phyloP scores from a whole-genome alignment of 1,140 invertebrate species.

The roundworm (Caenorhabditis elegans) region WBcel235 BX284604.4:4578001-4578500 shows the following conservation, averaged over 20 bases:
- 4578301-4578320: slow-evolving; percentile 15
- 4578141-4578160: too few relatives aligned
- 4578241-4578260: not conserved
- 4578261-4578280: not conserved
- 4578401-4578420: slow-evolving; percentile 48
- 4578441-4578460: slow-evolving; percentile 50
- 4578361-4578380: not conserved
- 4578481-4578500: not conserved
- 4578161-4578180: not conserved
- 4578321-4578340: slow-evolving; percentile 5
- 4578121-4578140: too few relatives aligned
- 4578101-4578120: slow-evolving; percentile 28
- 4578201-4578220: not conserved
- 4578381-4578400: slow-evolving; percentile 40
- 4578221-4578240: not conserved
- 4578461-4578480: slow-evolving; percentile 31
- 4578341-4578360: too few relatives aligned
- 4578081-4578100: slow-evolving; percentile 8
- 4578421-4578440: slow-evolving; percentile 46
- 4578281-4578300: not conserved
- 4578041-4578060: not conserved
- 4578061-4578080: not conserved
- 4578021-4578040: slow-evolving; percentile 18
- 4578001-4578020: slow-evolving; percentile 30
- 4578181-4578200: not conserved